Evolutionary conservation across 2,888 invertebrate genomes (phyloP), one percentile per base, ranked within the genome.

Genomic region (Chymomyza procnemis): DNA sequence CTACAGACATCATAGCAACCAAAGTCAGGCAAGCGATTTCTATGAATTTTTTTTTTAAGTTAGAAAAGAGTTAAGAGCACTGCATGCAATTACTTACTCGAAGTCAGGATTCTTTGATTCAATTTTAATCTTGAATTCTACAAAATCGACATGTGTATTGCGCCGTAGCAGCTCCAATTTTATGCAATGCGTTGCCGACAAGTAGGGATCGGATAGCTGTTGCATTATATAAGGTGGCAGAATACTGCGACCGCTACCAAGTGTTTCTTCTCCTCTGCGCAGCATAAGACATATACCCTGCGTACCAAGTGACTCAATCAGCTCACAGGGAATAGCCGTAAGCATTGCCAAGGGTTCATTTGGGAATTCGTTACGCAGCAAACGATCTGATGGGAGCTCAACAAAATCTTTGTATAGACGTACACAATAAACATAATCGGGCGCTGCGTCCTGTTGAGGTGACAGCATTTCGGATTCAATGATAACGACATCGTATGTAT

Each of bases 1-100:
- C 66, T 70, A 21, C 86, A 80, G 0, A 88, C 66, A 48, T 84
- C 85, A 55, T 85, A 85, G 22, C 66, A 72, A 5, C 80, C 84
- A 8, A 71, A 70, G 0, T 71, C 70, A 0, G 69, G 4, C 3
- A 74, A 4, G 0, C 69, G 41, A 0, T 69, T 65, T 52, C 81
- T 81, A 8, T 4, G 16, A 1, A 4, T 14, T 3, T 12, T 2
- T 4, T 2, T 1, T 4, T 12, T 19, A 30, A 60, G 9, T 1
- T 0, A 3, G 48, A 30, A 4, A 34, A 6, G 6, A 16, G 0
- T 19, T 12, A 1, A 34, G 5, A 14, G 14, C n/a, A 3, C 3
- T 46, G 14, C 4, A 0, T 8, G 21, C 1, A 4, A 1, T 3
- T 4, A 79, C 85, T 76, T 68, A 89, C 89, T 75, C 71, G 5